Evolutionary conservation across 1,140 invertebrate genomes (phyloP), one percentile per base, ranked within the genome.

Genomic region (Macrotrachela quadricornifera): DNA sequence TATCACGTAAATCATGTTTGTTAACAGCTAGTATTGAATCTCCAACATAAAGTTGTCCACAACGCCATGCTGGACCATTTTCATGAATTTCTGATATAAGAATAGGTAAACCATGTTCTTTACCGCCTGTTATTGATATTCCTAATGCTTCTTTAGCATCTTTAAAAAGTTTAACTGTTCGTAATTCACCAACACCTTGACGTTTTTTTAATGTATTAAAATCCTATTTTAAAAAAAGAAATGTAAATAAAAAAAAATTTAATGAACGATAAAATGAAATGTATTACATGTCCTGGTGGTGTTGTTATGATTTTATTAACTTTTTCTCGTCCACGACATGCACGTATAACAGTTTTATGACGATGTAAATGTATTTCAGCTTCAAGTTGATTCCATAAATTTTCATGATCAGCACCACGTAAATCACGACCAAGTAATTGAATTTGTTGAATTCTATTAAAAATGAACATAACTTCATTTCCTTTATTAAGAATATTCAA

Each of bases 61-160:
- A 78, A 54, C 78, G 62, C 43, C 79, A 77, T 4, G 81, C 82
- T 43, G 81, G 79, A 50, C 80, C 79, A 56, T 79, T 77, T 48
- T 77, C 74, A 65, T 85, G 80, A 61, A 85, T 73, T 67, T 85
- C 82, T 17, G 81, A 83, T 58, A 85, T 81, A 14, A 85, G 65
- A 55, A 85, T 81, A 0, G 82, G 82, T 38, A 85, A 80, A 37
- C 81, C 81, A 69, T 85, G 81, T 63, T 85, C 82, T 57, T 79
- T 75, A 11, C 82, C 82, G 52, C 81, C 82, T 39, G 81, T 83
- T 54, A 83, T 81, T 37, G 80, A 82, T 63, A 84, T 82, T 41
- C 81, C 82, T 36, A 84, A 71, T 14, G 80, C 80, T 61, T 82
- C 79, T 55, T 80, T 76, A 41, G 75, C 73, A 49, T 75, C 74